Conservation (phyloP, 2,113 vertebrate genomes). For the mouse (Mus musculus) region GRCm39 chr17:4386501-4387000, state of each 20-base stretch:
- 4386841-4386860: background rate
- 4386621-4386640: background rate
- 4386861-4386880: background rate
- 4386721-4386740: background rate
- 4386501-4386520: background rate
- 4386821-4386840: background rate
- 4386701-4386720: too few relatives aligned
- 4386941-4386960: background rate
- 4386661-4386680: background rate
- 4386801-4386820: background rate
- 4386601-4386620: background rate
- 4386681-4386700: background rate
- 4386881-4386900: background rate
- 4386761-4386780: background rate
- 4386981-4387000: background rate
- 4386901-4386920: rapidly evolving
- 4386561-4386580: background rate
- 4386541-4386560: background rate
- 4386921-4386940: background rate
- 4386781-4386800: background rate
- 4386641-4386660: background rate
- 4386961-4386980: background rate
- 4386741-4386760: too few relatives aligned
- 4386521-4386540: background rate
- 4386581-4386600: background rate